Evolutionary conservation across 2,888 invertebrate genomes (phyloP), one percentile per base, ranked within the genome.

Genomic region (Cryptosula pallasiana): DNA sequence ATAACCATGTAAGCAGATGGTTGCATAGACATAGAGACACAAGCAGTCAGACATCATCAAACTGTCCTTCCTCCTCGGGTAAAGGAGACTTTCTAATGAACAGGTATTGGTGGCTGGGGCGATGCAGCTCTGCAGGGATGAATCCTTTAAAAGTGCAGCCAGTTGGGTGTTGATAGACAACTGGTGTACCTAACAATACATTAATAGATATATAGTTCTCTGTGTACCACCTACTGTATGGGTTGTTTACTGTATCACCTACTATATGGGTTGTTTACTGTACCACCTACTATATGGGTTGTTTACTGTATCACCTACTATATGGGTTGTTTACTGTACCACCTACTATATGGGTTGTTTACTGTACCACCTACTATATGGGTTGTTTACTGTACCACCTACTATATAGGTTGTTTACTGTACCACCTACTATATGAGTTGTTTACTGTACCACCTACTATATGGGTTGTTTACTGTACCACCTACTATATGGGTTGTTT

Each of bases 71-170:
- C 32, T 63, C 63, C 2, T 29, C 32, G 5, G 32, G 27, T 13
- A 63, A 25, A n/a, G 63, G 29, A 63, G 63, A 27, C 32, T n/a
- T 32, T 13, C 13, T 16, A 63, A n/a, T n/a, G n/a, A 63, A 63
- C 9, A 63, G 63, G 13, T 27, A n/a, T 5, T 16, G 13, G n/a
- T 63, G 27, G 32, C 63, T 63, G 2, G 63, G 63, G 5, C 63
- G 27, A n/a, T 63, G 63, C 32, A 63, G n/a, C 29, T 63, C 63
- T 27, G 63, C 63, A 27, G 63, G 63, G n/a, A 63, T 32, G 27
- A 63, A 63, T 2, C 63, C 63, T 16, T 2, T 63, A 13, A 2
- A 13, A 5, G 2, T 27, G 13, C 13, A 29, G 1, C 20, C 9
- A 13, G 63, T 5, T 13, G 45, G 63, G n/a, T 63, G 63, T 5